Evolutionary conservation across 2,797 vertebrate species (phyloP).

Genomic region (Sebastolobus alascanus): DNA sequence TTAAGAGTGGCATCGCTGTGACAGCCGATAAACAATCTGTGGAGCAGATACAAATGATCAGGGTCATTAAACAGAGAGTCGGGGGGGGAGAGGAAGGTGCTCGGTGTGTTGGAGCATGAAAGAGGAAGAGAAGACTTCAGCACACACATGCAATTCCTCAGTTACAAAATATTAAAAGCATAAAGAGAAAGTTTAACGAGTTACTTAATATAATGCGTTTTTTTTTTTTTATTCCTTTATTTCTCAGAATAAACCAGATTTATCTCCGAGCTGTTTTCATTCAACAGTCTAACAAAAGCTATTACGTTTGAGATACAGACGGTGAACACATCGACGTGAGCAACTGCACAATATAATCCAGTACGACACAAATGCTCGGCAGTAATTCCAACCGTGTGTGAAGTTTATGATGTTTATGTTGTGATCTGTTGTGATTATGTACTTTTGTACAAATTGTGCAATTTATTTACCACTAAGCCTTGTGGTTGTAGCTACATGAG

Average conservation of each 20-base stretch:
- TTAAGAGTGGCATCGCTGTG: slow-evolving; percentile 21
- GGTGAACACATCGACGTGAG: not conserved
- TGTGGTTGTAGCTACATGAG: too few species aligned
- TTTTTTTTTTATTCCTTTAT: not conserved
- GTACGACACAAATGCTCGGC: not conserved
- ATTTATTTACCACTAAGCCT: too few species aligned
- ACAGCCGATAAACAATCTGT: slow-evolving; percentile 37
- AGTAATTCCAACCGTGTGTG: not conserved
- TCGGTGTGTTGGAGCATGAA: not conserved
- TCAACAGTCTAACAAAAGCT: not conserved
- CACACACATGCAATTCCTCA: not conserved
- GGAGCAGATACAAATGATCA: slow-evolving; percentile 38
- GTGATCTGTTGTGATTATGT: too few species aligned
- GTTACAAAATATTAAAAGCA: not conserved
- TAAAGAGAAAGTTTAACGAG: not conserved
- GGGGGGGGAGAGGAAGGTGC: not conserved
- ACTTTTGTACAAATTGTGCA: too few species aligned
- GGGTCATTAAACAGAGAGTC: slow-evolving; percentile 20
- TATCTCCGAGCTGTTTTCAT: not conserved
- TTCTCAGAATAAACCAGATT: not conserved
- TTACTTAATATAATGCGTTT: not conserved
- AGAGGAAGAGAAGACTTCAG: not conserved
- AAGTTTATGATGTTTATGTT: not conserved
- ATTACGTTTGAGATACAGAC: not conserved
- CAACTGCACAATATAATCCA: not conserved